Evolutionary conservation across 2,113 vertebrate species (phyloP).

Genomic region (Ptilonorhynchus violaceus): DNA sequence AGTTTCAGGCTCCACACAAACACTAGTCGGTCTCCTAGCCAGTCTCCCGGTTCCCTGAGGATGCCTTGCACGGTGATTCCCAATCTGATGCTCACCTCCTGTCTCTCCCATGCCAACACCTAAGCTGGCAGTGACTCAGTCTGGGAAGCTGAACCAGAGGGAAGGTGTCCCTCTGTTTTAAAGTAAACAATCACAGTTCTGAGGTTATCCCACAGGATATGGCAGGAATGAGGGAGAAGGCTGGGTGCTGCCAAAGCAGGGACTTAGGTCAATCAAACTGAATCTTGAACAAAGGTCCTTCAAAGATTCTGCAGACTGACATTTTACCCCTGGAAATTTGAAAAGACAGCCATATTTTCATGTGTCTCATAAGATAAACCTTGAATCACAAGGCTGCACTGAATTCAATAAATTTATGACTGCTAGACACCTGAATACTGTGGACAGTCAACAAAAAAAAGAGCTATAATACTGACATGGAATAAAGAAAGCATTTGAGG

Average conservation of each 20-base stretch:
- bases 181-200: neutral
- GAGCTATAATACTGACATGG: neutral
- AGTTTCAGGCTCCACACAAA: neutral
- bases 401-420: neutral
- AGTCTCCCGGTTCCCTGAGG: neutral
- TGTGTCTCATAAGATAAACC: neutral
- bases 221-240: neutral
- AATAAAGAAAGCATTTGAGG: neutral
- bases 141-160: neutral
- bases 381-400: neutral
- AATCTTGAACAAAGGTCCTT: neutral
- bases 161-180: neutral
- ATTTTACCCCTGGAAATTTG: neutral
- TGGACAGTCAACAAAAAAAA: neutral
- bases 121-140: neutral
- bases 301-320: neutral
- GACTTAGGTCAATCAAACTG: neutral
- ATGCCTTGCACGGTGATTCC: fast-evolving
- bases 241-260: neutral
- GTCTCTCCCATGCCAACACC: neutral
- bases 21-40: neutral
- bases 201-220: neutral
- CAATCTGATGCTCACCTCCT: neutral
- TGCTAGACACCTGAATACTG: neutral
- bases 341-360: neutral